Evolutionary conservation across 2,888 invertebrate genomes (phyloP), one percentile per base, ranked within the genome.

Genomic region (Scaptomyza reducta): DNA sequence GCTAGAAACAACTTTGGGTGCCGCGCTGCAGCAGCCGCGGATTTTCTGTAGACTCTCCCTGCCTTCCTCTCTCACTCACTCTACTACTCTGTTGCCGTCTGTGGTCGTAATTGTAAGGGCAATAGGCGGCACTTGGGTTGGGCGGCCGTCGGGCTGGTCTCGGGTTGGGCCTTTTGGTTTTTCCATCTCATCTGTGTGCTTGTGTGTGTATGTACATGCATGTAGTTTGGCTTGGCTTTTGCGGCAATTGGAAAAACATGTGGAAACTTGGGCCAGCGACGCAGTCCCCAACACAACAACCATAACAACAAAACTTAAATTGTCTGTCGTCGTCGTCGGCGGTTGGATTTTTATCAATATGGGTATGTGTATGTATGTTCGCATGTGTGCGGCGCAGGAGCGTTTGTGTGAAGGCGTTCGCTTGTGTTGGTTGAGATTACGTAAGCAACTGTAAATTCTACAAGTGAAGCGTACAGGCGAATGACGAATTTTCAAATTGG

Each of bases 361-460:
- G 35, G 6, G 45, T 35, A 3, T 57, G 47, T 45, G 45, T 41
- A 3, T 57, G 50, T 45, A 49, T 46, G 11, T 49, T 22, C 3
- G 29, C 40, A 50, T 72, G 74, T 63, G 58, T 61, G 66, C 33
- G 10, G 70, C 57, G 70, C 69, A 82, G 86, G 81, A 82, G 83
- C 70, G 77, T 57, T 58, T 64, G 69, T 60, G 70, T 77, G 78
- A 64, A 60, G 69, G 78, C 77, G 64, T 61, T 57, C n/a, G 22
- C 49, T 18, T 59, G 66, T 76, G 63, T 70, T 76, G 61, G n/a
- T 59, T 55, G 61, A 65, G 75, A 86, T 82, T 82, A 82, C 82
- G 87, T 84, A 87, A 84, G 77, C 87, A 79, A 76, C 84, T 84
- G 79, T 79, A 84, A 84, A 79, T 84, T 87, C 87, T 84, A 86